Percentiles rank a stretch among this genome's conserved stretches.
phyloP scores from a whole-genome alignment of 2,888 invertebrate species.

The Mythimna loreyi region DNA sequence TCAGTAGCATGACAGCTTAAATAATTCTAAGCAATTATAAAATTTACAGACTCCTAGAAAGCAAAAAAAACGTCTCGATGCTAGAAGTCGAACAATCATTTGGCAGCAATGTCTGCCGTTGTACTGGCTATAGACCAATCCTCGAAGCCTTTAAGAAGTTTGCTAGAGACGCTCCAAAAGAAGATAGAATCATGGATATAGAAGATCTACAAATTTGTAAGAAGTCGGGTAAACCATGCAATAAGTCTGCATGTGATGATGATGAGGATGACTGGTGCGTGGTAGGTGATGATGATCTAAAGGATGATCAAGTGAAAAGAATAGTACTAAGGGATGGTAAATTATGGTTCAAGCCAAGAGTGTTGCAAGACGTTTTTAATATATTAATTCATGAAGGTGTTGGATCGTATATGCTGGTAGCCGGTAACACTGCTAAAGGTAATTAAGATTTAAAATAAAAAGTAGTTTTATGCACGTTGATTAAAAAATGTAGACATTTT shows the following conservation, averaged over 20 bases:
- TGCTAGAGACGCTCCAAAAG: constrained; percentile 82
- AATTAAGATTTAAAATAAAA: constrained; percentile 12
- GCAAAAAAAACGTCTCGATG: constrained; percentile 86
- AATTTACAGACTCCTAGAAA: constrained; percentile 78
- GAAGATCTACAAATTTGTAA: constrained; percentile 61
- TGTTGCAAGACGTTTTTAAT: constrained; percentile 85
- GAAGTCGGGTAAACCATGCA: constrained; percentile 62
- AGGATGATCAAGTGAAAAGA: constrained; percentile 51
- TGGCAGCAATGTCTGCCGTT: constrained; percentile 94
- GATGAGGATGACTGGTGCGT: constrained; percentile 77
- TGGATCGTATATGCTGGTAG: constrained; percentile 91
- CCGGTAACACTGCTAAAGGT: constrained; percentile 94
- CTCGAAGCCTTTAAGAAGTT: constrained; percentile 92
- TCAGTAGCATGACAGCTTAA: not conserved
- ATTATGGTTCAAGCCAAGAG: constrained; percentile 88
- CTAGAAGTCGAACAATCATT: constrained; percentile 93
- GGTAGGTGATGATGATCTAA: constrained; percentile 65
- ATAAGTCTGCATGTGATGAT: constrained; percentile 51
- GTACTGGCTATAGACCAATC: constrained; percentile 93
- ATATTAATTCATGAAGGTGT: constrained; percentile 75
- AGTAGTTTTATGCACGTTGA: too few relatives aligned
- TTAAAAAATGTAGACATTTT: not conserved
- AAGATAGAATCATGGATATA: constrained; percentile 53
- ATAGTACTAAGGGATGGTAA: constrained; percentile 75
- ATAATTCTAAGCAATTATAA: not conserved